Base-by-base conservation (phyloP, 2,797 vertebrate genomes). In the Paguma larvata region DNA sequence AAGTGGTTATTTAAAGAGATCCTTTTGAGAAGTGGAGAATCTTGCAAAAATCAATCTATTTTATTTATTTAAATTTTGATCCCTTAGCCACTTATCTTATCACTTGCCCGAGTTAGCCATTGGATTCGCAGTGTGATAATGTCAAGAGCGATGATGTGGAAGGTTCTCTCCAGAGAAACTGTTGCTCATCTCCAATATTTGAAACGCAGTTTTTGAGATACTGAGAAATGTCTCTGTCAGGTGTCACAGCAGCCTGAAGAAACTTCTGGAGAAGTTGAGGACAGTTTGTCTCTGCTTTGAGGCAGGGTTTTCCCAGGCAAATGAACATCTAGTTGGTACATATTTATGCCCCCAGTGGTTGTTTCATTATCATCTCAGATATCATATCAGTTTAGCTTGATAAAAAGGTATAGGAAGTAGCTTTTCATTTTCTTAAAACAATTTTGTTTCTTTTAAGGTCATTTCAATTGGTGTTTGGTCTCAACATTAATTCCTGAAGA, bases 1-100 rank as follows among this genome's bases (percentile, higher is more conserved):
- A 92, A 92, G 30, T 80, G 6, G 14, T 68, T 92, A 72, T 92
- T 56, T 78, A 95, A 96, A 68, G 73, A 94, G 73, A 83, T 92
- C 18, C 30, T 92, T 86, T 70, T 9, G 80, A 75, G 53, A 82
- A 73, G 67, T 73, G 14, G 14, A 25, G n/a, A 67, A 44, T n/a
- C 51, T 77, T 78, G 19, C 38, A 95, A 70, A 77, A 72, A 59
- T 53, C n/a, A 85, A 56, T 65, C 38, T 27, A 25, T 70, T 70
- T 86, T 62, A 84, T 65, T 56, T 92, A 70, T 91, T 89, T 94
- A 79, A 16, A 75, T 85, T 91, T 89, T 56, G 27, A 44, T 79
- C 15, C n/a, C n/a, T n/a, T 27, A 70, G 16, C 1, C 16, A 44
- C 10, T 80, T 86, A 63, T 56, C 41, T 75, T 41, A 70, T 65